These are phyloP conservation scores for Hyphantria cunea DNA, from an alignment of 1,140 invertebrate genomes.

Conservation along the genomic window DNA sequence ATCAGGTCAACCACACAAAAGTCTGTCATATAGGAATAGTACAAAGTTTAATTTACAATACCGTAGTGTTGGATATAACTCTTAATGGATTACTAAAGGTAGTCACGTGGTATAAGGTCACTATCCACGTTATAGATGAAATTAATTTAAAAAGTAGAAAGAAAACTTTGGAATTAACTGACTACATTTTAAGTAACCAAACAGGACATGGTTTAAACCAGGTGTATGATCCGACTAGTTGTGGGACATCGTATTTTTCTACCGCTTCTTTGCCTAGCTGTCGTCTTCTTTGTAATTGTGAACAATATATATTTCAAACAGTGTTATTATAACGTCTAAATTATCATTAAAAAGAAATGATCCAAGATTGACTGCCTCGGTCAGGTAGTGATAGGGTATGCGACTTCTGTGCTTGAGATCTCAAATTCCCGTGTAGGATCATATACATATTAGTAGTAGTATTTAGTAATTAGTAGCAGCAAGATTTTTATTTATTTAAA, in stretches of 20 bases:
- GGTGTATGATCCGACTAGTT: too few relatives aligned
- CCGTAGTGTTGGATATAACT: constrained; percentile 12
- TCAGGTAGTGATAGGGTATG: too few relatives aligned
- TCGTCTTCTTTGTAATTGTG: too few relatives aligned
- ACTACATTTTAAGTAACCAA: constrained; percentile 14
- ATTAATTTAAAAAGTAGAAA: constrained; percentile 61
- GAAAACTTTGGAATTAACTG: constrained; percentile 33
- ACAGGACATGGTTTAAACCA: too few relatives aligned
- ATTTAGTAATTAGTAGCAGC: not conserved
- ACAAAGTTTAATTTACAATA: constrained; percentile 41
- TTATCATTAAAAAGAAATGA: too few relatives aligned
- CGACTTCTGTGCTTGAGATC: too few relatives aligned
- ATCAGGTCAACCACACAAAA: constrained; percentile 21
- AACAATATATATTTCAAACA: too few relatives aligned
- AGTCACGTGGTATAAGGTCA: constrained; percentile 73
- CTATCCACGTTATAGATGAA: constrained; percentile 59
- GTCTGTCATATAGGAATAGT: constrained; percentile 34
- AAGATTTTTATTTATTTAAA: not conserved
- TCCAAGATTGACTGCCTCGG: too few relatives aligned
- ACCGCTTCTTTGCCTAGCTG: too few relatives aligned
- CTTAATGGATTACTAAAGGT: constrained; percentile 36
- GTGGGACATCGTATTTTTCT: too few relatives aligned
- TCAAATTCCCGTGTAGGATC: too few relatives aligned
- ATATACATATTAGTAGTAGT: constrained; percentile 4
- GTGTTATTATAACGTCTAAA: too few relatives aligned